phyloP scores from a whole-genome alignment of 2,888 invertebrate genomes.

The Eristalis intricaria region DNA sequence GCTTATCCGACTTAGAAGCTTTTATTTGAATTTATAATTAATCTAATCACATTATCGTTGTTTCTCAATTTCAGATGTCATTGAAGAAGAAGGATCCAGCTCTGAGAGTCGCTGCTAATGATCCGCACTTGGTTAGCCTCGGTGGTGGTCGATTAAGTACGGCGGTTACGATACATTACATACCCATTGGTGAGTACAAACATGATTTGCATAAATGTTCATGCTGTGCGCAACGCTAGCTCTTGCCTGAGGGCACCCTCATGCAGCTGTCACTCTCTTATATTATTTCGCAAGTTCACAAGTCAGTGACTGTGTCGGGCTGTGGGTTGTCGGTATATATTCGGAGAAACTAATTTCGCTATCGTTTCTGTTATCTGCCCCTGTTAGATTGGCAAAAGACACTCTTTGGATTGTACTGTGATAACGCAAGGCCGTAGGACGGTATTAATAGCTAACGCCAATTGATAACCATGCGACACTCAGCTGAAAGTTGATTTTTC shows the following conservation, averaged over 20 bases:
- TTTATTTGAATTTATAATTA: constrained; percentile 25
- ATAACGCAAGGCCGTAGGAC: neutral
- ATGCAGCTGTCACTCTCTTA: neutral
- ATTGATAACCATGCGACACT: neutral
- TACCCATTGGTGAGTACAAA: constrained; percentile 88
- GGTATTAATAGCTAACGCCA: neutral
- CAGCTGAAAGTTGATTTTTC: neutral
- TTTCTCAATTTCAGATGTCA: constrained; percentile 78
- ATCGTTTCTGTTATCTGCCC: neutral
- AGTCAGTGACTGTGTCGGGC: neutral
- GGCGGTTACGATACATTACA: constrained; percentile 94
- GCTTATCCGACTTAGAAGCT: neutral
- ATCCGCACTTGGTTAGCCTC: constrained; percentile 94
- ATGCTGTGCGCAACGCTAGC: neutral
- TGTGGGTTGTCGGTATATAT: neutral
- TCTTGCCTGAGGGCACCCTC: neutral
- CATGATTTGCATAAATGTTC: constrained; percentile 13
- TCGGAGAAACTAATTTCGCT: neutral
- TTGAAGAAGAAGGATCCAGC: constrained; percentile 81
- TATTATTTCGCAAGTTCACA: neutral
- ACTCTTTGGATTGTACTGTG: neutral
- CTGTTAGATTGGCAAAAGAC: neutral
- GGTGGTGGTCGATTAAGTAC: constrained; percentile 95
- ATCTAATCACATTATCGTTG: constrained; percentile 7
- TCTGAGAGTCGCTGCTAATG: constrained; percentile 87